Evolutionary conservation across 2,113 vertebrate genomes (phyloP), one percentile per base, ranked within the genome.

Genomic region (Myxocyprinus asiaticus): DNA sequence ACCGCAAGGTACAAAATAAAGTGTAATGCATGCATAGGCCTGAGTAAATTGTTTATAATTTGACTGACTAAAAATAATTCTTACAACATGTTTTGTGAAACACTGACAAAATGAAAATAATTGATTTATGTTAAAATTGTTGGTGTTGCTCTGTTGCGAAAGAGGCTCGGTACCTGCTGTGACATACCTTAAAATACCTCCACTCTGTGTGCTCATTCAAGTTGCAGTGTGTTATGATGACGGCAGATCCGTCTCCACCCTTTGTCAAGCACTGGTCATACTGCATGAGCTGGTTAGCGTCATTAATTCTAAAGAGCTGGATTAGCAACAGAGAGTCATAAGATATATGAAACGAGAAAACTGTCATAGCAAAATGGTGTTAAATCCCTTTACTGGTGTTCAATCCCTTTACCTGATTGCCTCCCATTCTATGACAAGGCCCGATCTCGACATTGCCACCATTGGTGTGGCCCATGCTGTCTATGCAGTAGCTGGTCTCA

Each of bases 381-480:
- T 3, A 5, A 47, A 9, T 47, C 53, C 64, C 4, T 9, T 90
- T 90, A 3, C 6, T 9, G 9, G 6, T 2, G 15, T 10, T 3
- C 4, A 47, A 9, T 47, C 53, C 64, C 4, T 9, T 90, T 90
- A 99, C 98, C 95, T 99, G 98, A 83, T 99, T 99, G 44, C 98
- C 98, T 11, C 98, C 98, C 98, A 99, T 99, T 81, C 96, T 92
- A 85, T 99, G 98, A 84, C 98, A 99, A 0, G 97, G 97, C 33
- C 98, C 98, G 0, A 96, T 94, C 85, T 99, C 97, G 55, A 97
- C 92, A 1, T 91, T 92, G 4, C 97, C 98, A 63, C 97, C 97
- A 0, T 99, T 97, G 4, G 94, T 98, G 86, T 94, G 96, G 5
- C 97, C 98, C 98, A 99, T 99, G 88, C 98, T 99, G 84, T 99